phyloP scores from a whole-genome alignment of 2,113 vertebrate species.

The Pitta sordida region DNA sequence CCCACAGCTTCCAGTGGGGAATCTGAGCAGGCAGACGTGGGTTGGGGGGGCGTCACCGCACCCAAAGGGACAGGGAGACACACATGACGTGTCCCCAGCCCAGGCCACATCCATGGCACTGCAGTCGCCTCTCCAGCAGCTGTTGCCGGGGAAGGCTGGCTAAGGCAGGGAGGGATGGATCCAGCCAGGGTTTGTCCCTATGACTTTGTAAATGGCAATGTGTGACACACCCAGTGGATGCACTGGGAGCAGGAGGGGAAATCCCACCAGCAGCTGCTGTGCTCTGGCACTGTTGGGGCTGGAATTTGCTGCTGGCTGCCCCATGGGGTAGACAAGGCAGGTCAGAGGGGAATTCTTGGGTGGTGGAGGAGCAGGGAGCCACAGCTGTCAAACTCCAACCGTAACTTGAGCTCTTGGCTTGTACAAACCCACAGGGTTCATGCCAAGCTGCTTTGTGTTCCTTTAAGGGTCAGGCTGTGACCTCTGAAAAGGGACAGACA shows the following conservation, averaged over 20 bases:
- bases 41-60: accelerated
- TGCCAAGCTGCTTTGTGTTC: background rate
- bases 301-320: background rate
- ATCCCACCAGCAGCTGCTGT: background rate
- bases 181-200: background rate
- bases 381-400: background rate
- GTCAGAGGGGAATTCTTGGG: background rate
- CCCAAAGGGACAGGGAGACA: too few species aligned
- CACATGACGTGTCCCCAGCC: background rate
- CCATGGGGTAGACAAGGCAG: background rate
- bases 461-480: background rate
- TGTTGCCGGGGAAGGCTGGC: background rate
- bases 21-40: background rate
- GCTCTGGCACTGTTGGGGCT: background rate
- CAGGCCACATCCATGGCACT: background rate
- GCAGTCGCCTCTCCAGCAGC: background rate
- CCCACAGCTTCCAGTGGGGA: background rate
- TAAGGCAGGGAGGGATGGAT: background rate
- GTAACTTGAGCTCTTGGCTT: background rate
- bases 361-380: background rate
- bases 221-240: accelerated
- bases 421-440: background rate
- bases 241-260: background rate
- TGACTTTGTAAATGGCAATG: background rate
- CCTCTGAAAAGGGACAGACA: background rate